These are phyloP conservation scores for Butorides virescens DNA, from an alignment of 2,113 vertebrate genomes.

Conservation along the genomic window DNA sequence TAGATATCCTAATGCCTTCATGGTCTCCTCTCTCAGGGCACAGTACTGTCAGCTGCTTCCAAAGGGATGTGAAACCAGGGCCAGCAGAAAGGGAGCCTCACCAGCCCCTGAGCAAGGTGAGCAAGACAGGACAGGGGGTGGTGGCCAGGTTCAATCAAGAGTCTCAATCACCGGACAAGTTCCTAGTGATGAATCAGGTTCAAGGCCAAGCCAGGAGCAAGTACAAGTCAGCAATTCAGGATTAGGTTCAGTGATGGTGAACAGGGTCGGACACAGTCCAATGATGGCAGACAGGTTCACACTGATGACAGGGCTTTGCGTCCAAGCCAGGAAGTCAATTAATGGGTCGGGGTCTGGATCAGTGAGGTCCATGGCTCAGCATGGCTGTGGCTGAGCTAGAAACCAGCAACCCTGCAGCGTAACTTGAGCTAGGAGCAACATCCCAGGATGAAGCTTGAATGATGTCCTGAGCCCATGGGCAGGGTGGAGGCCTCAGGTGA, in stretches of 20 bases:
- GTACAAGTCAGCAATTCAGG: not conserved
- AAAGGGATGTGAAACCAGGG: not conserved
- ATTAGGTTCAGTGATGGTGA: not conserved
- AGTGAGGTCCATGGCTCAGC: not conserved
- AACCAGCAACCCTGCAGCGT: not conserved
- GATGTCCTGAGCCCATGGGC: not conserved
- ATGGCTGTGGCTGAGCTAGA: not conserved
- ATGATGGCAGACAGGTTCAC: not conserved
- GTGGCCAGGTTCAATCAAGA: not conserved
- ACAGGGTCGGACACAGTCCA: not conserved
- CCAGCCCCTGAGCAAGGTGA: not conserved
- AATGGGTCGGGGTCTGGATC: too few relatives aligned
- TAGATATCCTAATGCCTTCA: not conserved
- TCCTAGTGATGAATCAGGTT: too few relatives aligned
- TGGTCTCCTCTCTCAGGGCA: not conserved
- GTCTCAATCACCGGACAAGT: not conserved
- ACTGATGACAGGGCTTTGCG: rapidly evolving
- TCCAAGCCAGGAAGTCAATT: not conserved
- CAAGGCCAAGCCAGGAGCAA: not conserved
- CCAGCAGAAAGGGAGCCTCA: not conserved
- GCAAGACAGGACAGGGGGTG: not conserved
- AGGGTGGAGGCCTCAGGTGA: not conserved
- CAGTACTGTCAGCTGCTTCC: not conserved
- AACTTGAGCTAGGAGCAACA: not conserved
- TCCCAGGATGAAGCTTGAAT: not conserved